Evolutionary conservation across 2,113 vertebrate species (phyloP).

Genomic region (Syrmaticus mikado): DNA sequence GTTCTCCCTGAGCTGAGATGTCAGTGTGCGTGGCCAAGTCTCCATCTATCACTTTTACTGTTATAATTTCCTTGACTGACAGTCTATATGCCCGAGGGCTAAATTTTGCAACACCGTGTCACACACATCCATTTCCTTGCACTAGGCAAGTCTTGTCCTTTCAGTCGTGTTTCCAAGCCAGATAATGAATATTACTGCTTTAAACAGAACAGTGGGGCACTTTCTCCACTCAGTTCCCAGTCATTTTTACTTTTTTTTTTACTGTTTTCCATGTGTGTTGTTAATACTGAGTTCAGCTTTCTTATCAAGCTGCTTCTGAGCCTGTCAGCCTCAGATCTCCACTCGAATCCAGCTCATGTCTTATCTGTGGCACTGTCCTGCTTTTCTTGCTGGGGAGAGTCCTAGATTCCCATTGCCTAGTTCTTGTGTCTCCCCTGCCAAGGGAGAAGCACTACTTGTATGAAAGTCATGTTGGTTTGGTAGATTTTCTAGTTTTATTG

Average conservation of each 20-base stretch:
- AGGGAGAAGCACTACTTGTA: neutral
- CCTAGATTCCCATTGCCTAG: neutral
- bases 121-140: neutral
- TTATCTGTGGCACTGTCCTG: accelerated
- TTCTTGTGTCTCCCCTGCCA: neutral
- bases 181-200: neutral
- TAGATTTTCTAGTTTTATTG: neutral
- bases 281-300: neutral
- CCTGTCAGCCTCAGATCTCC: accelerated
- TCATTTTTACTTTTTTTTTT: neutral
- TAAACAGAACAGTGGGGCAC: neutral
- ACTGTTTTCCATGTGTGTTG: accelerated
- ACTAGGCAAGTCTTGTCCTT: neutral
- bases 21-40: neutral
- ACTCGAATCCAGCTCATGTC: neutral
- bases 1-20: neutral
- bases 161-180: neutral
- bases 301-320: neutral
- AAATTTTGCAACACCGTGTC: neutral
- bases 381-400: neutral
- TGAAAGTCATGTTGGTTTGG: neutral
- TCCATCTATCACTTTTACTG: neutral
- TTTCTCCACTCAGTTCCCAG: accelerated
- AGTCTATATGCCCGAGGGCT: neutral
- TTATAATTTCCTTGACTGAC: neutral